Base-by-base conservation (phyloP, 2,113 vertebrate species). In the Tetrax tetrax region DNA sequence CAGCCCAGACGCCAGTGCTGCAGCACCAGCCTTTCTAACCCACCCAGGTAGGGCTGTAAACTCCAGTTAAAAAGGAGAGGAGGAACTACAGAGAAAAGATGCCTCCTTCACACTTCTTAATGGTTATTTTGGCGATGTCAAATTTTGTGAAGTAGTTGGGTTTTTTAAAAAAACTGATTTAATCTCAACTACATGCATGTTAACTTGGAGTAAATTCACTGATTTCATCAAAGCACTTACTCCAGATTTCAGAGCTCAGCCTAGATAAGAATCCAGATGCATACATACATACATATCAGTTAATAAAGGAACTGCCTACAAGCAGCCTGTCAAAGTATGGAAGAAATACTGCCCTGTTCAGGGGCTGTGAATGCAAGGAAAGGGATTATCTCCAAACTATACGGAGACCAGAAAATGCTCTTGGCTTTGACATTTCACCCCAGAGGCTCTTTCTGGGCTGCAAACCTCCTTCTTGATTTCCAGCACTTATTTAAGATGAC, bases 331-430 rank as follows among this genome's bases (percentile, higher is more conserved):
- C 63, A 89, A 91, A 77, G 70, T 33, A 51, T 3, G 33, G 64
- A 83, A 81, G 59, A 80, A 95, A 51, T 78, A 78, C 14, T 54
- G 50, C 75, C 3, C 4, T 16, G 19, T 56, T 90, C 76, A 88
- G 71, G 43, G 85, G 43, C 79, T 92, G 76, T 57, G 86, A 94
- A 88, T 48, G 69, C 68, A 94, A 92, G 56, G 66, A 89, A 93
- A 89, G 61, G 77, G 86, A 95, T 96, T 96, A 92, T 82, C 85
- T 69, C 87, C 95, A 87, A 96, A 90, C n/a, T 64, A 87, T 38
- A 92, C 27, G 38, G 80, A 95, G 80, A 95, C 65, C 57, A 91
- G 89, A 95, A 95, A 93, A 92, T 20, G 69, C 70, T 51, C 57
- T 95, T 84, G 77, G 89, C 77, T 89, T 93, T n/a, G 12, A 89